These are phyloP conservation scores for Laothoe populi DNA, from an alignment of 2,888 invertebrate genomes.

Conservation along the genomic window DNA sequence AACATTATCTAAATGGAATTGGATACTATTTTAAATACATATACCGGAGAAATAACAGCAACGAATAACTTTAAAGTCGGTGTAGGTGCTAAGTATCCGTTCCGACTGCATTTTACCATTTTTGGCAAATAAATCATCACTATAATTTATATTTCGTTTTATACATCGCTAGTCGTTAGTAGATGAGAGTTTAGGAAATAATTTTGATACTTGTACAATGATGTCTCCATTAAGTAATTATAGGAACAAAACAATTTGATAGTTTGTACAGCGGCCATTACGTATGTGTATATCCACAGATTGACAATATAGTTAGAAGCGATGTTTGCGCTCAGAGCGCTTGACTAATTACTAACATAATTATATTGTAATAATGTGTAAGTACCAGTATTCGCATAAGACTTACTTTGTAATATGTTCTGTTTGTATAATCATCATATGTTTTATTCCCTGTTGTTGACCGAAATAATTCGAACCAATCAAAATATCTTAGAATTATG, in stretches of 20 bases:
- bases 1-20: too few relatives aligned
- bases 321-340: conserved; percentile 39
- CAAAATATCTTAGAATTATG: too few relatives aligned
- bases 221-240: conserved; percentile 25
- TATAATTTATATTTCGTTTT: conserved; percentile 26
- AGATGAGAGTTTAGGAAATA: conserved; percentile 29
- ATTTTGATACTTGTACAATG: conserved; percentile 23
- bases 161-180: conserved; percentile 35
- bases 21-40: not conserved
- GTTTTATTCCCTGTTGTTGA: not conserved
- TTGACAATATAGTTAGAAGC: conserved; percentile 43
- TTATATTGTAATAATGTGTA: conserved; percentile 5
- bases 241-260: conserved; percentile 30
- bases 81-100: not conserved
- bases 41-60: not conserved
- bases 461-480: not conserved
- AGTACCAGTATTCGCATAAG: conserved; percentile 11
- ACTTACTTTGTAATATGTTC: conserved; percentile 11
- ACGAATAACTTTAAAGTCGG: not conserved
- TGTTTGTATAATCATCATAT: not conserved
- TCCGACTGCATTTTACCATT: conserved; percentile 15
- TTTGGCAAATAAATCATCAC: not conserved
- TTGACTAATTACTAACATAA: conserved; percentile 12
- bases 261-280: conserved; percentile 36
- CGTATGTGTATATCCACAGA: conserved; percentile 37